phyloP scores from a whole-genome alignment of 2,888 invertebrate genomes.

The Odontocolon sp. region DNA sequence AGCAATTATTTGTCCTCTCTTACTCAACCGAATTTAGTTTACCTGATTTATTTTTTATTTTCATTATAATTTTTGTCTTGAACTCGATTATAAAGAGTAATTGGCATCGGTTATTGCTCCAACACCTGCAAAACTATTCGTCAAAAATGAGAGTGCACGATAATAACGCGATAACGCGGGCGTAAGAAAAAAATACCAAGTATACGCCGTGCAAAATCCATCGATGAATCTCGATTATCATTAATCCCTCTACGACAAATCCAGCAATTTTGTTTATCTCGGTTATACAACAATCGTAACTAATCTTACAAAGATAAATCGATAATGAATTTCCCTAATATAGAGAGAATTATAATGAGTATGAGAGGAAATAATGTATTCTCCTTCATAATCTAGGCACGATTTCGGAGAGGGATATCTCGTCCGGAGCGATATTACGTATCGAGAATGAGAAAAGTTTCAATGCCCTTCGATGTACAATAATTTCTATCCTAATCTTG shows the following conservation, averaged over 20 bases:
- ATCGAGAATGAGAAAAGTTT: constrained; percentile 45
- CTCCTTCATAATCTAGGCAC: background rate
- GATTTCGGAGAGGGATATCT: background rate
- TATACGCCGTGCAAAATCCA: constrained; percentile 45
- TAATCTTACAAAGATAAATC: background rate
- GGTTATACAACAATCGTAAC: background rate
- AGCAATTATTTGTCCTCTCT: too few relatives aligned
- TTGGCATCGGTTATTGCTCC: constrained; percentile 12
- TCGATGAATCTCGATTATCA: background rate
- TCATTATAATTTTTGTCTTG: constrained; percentile 16
- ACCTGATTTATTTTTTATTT: constrained; percentile 17
- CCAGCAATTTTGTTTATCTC: background rate
- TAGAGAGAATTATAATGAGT: too few relatives aligned
- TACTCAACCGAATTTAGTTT: too few relatives aligned
- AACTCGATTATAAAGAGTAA: background rate
- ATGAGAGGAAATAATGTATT: too few relatives aligned
- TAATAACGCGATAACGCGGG: constrained; percentile 45
- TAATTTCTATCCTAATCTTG: constrained; percentile 1
- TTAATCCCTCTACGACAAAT: background rate
- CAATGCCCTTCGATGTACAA: constrained; percentile 47
- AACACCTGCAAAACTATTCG: constrained; percentile 34
- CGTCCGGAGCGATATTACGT: constrained; percentile 18
- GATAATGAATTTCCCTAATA: background rate
- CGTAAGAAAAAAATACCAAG: constrained; percentile 71
- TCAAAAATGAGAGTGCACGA: constrained; percentile 42